Evolutionary conservation across 2,113 vertebrate species (phyloP).

Genomic region (Apodemus sylvaticus): DNA sequence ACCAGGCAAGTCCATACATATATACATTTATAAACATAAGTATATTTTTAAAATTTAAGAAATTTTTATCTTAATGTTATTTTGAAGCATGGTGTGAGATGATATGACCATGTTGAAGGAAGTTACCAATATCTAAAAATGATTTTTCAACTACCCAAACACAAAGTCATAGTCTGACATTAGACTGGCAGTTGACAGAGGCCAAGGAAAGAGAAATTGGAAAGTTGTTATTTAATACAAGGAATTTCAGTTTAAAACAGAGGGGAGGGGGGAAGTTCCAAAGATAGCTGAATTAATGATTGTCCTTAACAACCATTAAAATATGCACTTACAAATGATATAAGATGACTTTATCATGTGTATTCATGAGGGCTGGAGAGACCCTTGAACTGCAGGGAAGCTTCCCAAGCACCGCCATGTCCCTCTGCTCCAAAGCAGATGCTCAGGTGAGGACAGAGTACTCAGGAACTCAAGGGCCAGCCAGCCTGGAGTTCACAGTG

Average conservation of each 20-base stretch:
- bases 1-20: neutral
- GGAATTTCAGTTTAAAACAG: neutral
- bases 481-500: neutral
- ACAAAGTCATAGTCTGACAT: slow-evolving; percentile 26
- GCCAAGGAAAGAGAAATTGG: too few relatives aligned
- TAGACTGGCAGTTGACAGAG: neutral
- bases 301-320: slow-evolving; percentile 19
- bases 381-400: neutral
- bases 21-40: neutral
- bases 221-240: slow-evolving; percentile 3
- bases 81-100: neutral
- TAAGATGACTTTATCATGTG: neutral
- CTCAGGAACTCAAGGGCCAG: neutral
- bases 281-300: neutral
- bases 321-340: neutral
- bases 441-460: neutral
- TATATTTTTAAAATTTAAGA: neutral
- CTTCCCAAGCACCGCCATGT: neutral
- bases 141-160: neutral
- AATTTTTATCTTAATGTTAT: neutral
- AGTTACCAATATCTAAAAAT: neutral
- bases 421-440: neutral
- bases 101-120: neutral
- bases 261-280: neutral
- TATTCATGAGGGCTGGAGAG: neutral